Conservation (phyloP, 2,113 vertebrate species). For the Micronycteris hirsuta region DNA sequence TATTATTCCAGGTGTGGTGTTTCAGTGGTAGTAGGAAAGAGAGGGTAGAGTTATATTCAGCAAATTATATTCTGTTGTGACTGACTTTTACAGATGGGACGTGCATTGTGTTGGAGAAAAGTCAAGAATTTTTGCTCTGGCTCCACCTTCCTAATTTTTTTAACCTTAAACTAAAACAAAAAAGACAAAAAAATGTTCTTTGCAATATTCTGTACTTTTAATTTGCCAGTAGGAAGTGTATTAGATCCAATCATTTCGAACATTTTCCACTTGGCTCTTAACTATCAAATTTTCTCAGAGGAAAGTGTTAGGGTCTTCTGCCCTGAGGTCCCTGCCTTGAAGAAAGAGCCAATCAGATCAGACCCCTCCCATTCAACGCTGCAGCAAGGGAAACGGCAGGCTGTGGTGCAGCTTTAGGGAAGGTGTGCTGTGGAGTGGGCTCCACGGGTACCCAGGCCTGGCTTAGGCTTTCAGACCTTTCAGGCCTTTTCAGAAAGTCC, state of each 20-base stretch:
- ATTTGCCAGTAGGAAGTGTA: background rate
- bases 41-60: background rate
- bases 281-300: background rate
- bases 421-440: background rate
- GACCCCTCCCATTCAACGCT: background rate
- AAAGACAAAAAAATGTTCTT: background rate
- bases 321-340: background rate
- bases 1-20: background rate
- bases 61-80: background rate
- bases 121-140: background rate
- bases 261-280: background rate
- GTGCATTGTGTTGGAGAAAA: background rate
- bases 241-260: background rate
- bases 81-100: background rate
- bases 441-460: background rate
- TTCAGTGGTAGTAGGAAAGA: background rate
- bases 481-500: background rate
- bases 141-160: background rate
- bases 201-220: background rate
- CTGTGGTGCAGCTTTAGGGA: background rate
- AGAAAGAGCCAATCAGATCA: background rate
- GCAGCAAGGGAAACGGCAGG: too few relatives aligned
- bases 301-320: background rate
- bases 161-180: background rate
- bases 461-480: too few relatives aligned